Evolutionary conservation across 2,113 vertebrate genomes (phyloP), one percentile per base, ranked within the genome.

Genomic region (Morone saxatilis): DNA sequence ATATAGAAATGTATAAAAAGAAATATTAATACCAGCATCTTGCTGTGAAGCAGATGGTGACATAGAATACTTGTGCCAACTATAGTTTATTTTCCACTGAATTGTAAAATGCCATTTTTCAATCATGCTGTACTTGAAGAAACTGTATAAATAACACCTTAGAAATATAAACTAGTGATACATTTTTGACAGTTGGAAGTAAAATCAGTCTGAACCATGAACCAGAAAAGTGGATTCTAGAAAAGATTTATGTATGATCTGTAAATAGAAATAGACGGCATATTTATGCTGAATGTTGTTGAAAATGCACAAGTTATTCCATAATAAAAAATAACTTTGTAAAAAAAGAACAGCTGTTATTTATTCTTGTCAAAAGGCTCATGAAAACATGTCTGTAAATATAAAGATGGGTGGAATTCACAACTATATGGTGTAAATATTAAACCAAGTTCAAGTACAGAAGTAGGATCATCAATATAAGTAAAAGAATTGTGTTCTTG

Each of bases 281-380:
- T 90, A 87, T 90, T 90, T 86, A 91, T 93, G 89, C 90, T 93
- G 61, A 60, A 82, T 74, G 84, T 70, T 80, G 85, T 80, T 76
- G 63, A 69, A 69, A 91, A 89, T 83, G 67, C 56, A 87, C 53
- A 85, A 65, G 45, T 82, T 88, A 82, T 83, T 84, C 77, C 76
- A 85, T 90, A 95, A 94, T 94, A 94, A 95, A 81, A 77, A 94
- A 86, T 94, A 93, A 94, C 91, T 93, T 91, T 92, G 82, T 84
- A 77, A 74, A 88, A 80, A 45, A 53, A 2, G 4, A 22, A 20
- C 13, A 40, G 12, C 0, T 71, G 68, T 71, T 61, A 13, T 86
- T 80, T 60, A 5, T 48, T 71, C 2, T 12, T 22, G 17, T 75
- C 5, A 11, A 53, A 43, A 41, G 6, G 7, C 2, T 57, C 9